These are phyloP conservation scores for Butorides virescens DNA, from an alignment of 2,113 vertebrate species.

Conservation along the genomic window DNA sequence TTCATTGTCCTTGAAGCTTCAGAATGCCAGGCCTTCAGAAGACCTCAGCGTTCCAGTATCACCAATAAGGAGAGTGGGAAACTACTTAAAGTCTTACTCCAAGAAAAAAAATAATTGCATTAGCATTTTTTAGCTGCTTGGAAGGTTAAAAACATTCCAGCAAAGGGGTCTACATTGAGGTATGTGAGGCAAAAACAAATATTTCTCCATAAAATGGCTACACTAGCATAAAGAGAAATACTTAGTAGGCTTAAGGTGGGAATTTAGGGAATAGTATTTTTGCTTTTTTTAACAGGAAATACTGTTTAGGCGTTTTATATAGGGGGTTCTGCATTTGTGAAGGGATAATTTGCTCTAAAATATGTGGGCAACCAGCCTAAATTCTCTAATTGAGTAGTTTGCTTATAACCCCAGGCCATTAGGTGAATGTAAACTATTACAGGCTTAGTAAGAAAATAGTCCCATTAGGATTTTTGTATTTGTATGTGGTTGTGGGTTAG, in stretches of 20 bases:
- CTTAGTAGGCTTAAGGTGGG: constrained; percentile 72
- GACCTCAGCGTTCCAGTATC: neutral
- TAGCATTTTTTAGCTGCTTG: constrained; percentile 55
- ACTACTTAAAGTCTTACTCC: constrained; percentile 22
- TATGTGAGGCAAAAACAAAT: constrained; percentile 70
- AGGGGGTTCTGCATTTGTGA: constrained; percentile 76
- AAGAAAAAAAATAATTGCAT: neutral
- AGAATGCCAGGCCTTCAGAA: constrained; percentile 11
- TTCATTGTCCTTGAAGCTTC: constrained; percentile 55
- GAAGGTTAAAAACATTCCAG: constrained; percentile 60
- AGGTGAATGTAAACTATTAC: constrained; percentile 83
- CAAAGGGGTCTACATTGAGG: constrained; percentile 60
- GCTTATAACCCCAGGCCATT: constrained; percentile 82
- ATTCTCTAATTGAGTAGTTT: constrained; percentile 84
- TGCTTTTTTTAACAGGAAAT: constrained; percentile 74
- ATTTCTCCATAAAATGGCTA: constrained; percentile 72
- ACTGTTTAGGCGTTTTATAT: constrained; percentile 78
- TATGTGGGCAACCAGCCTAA: constrained; percentile 83
- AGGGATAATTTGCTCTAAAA: constrained; percentile 83
- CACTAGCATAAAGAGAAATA: constrained; percentile 66
- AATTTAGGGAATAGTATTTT: constrained; percentile 77
- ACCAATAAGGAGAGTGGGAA: neutral
- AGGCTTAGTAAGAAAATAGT: constrained; percentile 80
- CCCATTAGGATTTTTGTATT: constrained; percentile 83
- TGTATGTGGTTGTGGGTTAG: constrained; percentile 72